Evolutionary conservation across 2,888 invertebrate genomes (phyloP), one percentile per base, ranked within the genome.

Genomic region (Drosophila ustulata): DNA sequence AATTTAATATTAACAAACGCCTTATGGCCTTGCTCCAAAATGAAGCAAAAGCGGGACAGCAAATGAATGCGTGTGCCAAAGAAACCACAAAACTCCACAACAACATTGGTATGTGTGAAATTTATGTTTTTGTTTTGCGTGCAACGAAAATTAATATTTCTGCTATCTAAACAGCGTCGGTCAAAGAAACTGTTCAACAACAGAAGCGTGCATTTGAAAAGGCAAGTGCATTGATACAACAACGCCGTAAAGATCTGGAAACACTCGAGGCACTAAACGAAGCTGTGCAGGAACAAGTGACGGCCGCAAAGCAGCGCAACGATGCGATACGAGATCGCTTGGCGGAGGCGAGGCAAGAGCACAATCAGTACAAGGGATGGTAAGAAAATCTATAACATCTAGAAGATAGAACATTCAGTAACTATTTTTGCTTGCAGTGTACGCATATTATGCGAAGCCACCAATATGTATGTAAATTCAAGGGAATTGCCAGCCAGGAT

Each of bases 381-480:
- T 83, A 26, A 68, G 76, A 46, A 6, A 6, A 18, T 2, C n/a
- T 37, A n/a, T 5, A n/a, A 43, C 30, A 28, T 11, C 23, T 7
- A 4, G 8, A 39, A 28, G 13, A 41, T 23, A 4, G 11, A 4
- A 5, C 41, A 5, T 9, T 11, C 18, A 47, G 3, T 3, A 2
- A 32, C 55, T 23, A 3, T 8, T 51, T 23, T 23, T 63, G 26
- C 8, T 67, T 66, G 18, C 52, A 86, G 86, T 53, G 71, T 76
- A 25, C 84, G 71, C 41, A 55, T 28, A 6, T 46, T 86, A 9
- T 77, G 77, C n/a, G 64, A 77, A 11, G 67, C 66, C 23, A 82
- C 77, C 26, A 80, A 73, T 7, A 86, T 67, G 0, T 77, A 63
- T 6, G 58, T 86, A 2, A 88, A 86, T 6, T 26, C 56, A 0